Conservation (phyloP, 2,113 vertebrate genomes). For the Prietella phreatophila region DNA sequence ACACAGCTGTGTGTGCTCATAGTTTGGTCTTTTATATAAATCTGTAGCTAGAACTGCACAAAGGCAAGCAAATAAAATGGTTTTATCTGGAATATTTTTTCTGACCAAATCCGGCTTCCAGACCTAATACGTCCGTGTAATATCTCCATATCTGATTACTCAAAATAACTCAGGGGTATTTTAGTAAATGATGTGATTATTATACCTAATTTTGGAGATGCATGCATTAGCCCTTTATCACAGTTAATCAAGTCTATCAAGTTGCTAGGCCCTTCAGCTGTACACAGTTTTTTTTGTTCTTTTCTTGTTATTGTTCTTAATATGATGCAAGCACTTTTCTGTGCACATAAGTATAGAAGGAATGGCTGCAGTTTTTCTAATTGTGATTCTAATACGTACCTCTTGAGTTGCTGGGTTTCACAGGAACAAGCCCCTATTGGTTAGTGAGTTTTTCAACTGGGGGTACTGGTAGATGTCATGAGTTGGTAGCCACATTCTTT, state of each 20-base stretch:
- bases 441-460: neutral
- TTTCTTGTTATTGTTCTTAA: neutral
- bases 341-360: neutral
- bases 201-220: neutral
- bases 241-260: constrained; percentile 13
- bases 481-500: neutral
- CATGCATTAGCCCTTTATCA: constrained; percentile 18
- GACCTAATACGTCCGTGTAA: neutral
- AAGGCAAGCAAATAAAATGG: neutral
- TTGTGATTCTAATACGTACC: neutral
- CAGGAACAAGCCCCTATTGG: neutral
- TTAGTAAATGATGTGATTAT: neutral
- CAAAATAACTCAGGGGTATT: neutral
- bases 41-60: neutral
- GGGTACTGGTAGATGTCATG: neutral
- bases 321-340: neutral
- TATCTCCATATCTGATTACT: neutral
- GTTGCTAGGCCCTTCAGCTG: constrained; percentile 15
- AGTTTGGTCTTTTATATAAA: neutral
- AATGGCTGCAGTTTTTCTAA: neutral
- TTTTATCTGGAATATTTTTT: neutral
- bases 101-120: neutral
- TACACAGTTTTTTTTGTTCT: neutral
- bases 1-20: neutral
- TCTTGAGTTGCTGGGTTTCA: neutral